Conservation (phyloP, 1,140 invertebrate species). For the Tachypleus tridentatus region DNA sequence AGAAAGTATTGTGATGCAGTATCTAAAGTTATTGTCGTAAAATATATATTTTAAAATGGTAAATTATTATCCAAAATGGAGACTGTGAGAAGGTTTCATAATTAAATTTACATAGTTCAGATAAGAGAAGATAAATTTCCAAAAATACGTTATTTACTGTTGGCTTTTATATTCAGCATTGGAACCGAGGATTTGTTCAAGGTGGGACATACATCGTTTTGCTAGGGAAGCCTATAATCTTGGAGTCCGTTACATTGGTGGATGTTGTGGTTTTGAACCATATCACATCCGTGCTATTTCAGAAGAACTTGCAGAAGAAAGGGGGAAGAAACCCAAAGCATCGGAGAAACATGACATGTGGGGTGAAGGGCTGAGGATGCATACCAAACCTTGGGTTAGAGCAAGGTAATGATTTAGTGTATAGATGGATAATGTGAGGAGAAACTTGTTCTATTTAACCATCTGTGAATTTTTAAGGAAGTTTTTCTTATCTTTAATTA, state of each 20-base stretch:
- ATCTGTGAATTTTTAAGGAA: not conserved
- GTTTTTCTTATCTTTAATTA: not conserved
- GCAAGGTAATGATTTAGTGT: slow-evolving; percentile 27
- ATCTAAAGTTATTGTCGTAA: too few species aligned
- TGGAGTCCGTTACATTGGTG: slow-evolving; percentile 36
- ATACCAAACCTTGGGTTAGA: slow-evolving; percentile 36
- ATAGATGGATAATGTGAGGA: too few species aligned
- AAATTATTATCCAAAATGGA: too few species aligned
- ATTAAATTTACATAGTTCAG: too few species aligned
- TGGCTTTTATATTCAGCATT: slow-evolving; percentile 25
- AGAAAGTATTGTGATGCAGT: too few species aligned
- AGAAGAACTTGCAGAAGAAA: slow-evolving; percentile 33
- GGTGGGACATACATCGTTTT: slow-evolving; percentile 36
- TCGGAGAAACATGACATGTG: slow-evolving; percentile 34
- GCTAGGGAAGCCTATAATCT: slow-evolving; percentile 35
- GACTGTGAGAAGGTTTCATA: too few species aligned
- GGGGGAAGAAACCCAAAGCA: slow-evolving; percentile 25
- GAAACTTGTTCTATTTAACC: too few species aligned
- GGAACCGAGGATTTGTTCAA: slow-evolving; percentile 34
- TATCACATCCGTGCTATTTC: slow-evolving; percentile 36
- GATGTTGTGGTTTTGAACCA: slow-evolving; percentile 36
- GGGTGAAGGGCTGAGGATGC: slow-evolving; percentile 33
- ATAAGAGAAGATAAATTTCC: too few species aligned
- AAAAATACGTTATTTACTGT: too few species aligned
- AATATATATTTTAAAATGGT: too few species aligned